These are phyloP conservation scores for Serranus cabrilla DNA, from an alignment of 2,797 vertebrate genomes.

Conservation along the genomic window DNA sequence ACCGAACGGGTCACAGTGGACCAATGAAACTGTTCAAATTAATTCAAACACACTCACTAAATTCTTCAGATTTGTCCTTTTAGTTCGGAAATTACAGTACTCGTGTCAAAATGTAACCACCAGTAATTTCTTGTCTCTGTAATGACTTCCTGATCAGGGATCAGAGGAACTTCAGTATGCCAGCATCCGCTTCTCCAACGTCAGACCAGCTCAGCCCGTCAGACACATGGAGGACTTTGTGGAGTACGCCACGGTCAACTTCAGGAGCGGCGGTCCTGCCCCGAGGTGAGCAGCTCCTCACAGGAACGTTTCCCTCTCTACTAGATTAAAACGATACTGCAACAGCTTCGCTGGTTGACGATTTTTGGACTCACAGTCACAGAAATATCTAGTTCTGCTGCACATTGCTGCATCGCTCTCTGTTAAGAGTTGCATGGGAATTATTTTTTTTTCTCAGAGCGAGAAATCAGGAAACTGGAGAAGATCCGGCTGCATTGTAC, in stretches of 20 bases:
- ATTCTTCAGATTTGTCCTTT: no score
- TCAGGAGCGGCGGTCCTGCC: neutral
- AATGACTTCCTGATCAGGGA: neutral
- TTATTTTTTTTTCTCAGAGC: neutral
- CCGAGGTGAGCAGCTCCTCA: neutral
- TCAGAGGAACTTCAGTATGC: conserved; percentile 11
- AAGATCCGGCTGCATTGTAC: neutral
- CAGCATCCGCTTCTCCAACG: neutral
- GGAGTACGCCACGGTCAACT: conserved; percentile 6
- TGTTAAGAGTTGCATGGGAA: no score
- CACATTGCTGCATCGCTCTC: no score
- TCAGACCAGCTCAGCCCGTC: neutral
- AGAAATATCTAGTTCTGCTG: no score
- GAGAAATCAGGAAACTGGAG: neutral
- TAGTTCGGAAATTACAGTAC: no score
- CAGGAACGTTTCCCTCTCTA: neutral
- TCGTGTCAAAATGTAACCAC: no score
- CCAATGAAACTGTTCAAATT: no score
- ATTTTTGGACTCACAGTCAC: no score
- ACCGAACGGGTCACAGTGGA: no score
- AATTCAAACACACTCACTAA: no score
- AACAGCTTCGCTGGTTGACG: no score
- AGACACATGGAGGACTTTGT: neutral
- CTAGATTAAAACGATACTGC: neutral
- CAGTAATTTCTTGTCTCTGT: no score